Base-by-base conservation (phyloP, 2,113 vertebrate genomes). In the Elanoides forficatus region DNA sequence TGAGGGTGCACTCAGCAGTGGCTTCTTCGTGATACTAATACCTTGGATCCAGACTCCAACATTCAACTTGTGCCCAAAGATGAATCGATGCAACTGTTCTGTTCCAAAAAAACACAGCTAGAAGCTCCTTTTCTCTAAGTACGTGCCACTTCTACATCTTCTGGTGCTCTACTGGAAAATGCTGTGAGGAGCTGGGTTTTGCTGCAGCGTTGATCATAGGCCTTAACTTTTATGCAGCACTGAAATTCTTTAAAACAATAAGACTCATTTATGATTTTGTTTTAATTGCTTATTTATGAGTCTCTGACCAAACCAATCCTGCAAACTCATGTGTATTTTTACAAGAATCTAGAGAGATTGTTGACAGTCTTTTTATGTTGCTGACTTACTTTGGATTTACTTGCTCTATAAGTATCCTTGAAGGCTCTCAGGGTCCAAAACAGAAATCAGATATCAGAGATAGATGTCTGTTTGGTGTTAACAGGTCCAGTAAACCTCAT, bases 71-170 rank as follows among this genome's bases (percentile, higher is more conserved):
- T 74, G 34, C 30, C 36, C 47, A 82, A 52, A 65, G 67, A 62
- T 9, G 21, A 62, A 30, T 9, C 0, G 2, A 14, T 26, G 13
- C 19, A 62, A 62, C 7, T 27, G 40, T 25, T 60, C 36, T 26
- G 8, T 88, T 72, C 22, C 52, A 68, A 45, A 86, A 80, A 17
- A 13, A 1, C 13, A 10, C 11, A 32, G 47, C 21, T 26, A 89
- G 32, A 15, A 81, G 26, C 17, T 75, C 38, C 19, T 75, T 48
- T 42, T 67, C 15, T 53, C n/a, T 8, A 1, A n/a, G n/a, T 15
- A 23, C 0, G 0, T 15, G 16, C 11, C 38, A 13, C 22, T 71
- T 34, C 34, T 63, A 32, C 34, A 45, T 34, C 74, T 85, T 32
- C 52, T 27, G 62, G 6, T 42, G 36, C 42, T 66, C 25, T 50